Conservation (phyloP, 2,888 invertebrate species). For the Heliconius aoede region DNA sequence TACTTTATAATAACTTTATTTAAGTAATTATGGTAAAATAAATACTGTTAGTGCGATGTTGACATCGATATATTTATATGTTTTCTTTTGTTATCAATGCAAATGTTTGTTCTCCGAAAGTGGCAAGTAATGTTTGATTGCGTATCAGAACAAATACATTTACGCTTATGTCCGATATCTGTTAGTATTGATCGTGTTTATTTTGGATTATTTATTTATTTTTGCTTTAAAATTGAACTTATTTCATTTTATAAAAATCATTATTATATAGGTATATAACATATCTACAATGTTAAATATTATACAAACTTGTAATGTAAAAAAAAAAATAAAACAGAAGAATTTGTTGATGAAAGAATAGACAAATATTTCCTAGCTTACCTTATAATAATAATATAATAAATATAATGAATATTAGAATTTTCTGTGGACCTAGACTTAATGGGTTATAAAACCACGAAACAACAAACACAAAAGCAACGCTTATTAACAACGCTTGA, state of each 20-base stretch:
- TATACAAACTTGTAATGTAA: neutral
- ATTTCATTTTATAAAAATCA: neutral
- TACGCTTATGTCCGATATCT: constrained; percentile 33
- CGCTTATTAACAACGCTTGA: constrained; percentile 74
- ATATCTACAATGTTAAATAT: neutral
- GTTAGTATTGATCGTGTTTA: constrained; percentile 29
- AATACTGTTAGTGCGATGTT: neutral
- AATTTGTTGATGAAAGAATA: neutral
- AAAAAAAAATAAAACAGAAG: neutral
- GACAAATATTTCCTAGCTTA: neutral
- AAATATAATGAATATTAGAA: neutral
- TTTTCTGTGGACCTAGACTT: constrained; percentile 3
- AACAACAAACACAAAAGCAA: constrained; percentile 67
- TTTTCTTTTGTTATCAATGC: constrained; percentile 21
- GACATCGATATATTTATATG: neutral
- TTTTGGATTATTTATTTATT: neutral
- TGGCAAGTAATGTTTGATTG: constrained; percentile 32
- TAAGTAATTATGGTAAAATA: constrained; percentile 7
- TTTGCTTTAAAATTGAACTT: neutral
- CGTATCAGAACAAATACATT: constrained; percentile 35
- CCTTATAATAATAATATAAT: neutral
- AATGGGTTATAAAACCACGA: constrained; percentile 47
- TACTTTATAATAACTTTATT: neutral
- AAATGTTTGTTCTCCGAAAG: constrained; percentile 34
- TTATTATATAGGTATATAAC: neutral